Evolutionary conservation across 2,888 invertebrate species (phyloP).

Genomic region (Chorisops tibialis): DNA sequence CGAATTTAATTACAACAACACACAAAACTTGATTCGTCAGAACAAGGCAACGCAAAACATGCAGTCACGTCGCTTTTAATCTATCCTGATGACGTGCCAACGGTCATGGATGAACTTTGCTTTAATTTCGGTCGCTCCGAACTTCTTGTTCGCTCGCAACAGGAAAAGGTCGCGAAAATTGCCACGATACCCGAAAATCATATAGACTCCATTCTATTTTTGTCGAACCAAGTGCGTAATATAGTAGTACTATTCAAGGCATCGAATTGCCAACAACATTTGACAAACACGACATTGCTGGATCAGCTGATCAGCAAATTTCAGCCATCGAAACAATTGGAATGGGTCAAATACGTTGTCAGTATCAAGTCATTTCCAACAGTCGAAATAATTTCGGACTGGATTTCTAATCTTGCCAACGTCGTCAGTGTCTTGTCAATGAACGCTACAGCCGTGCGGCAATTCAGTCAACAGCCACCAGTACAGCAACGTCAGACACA

Average conservation of each 20-base stretch:
- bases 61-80: conserved; percentile 15
- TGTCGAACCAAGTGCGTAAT: conserved; percentile 31
- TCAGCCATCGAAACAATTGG: conserved; percentile 32
- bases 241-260: conserved; percentile 28
- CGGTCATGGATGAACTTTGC: conserved; percentile 28
- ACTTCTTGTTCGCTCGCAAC: conserved; percentile 32
- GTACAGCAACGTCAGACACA: too few relatives aligned
- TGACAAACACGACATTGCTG: conserved; percentile 29
- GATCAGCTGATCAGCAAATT: conserved; percentile 29
- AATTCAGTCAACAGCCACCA: too few relatives aligned
- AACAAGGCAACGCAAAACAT: conserved; percentile 9
- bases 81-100: background rate
- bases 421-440: too few relatives aligned
- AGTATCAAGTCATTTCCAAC: conserved; percentile 21
- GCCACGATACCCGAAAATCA: conserved; percentile 28
- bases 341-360: conserved; percentile 28
- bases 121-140: conserved; percentile 36
- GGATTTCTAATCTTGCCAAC: too few relatives aligned
- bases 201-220: conserved; percentile 30
- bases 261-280: conserved; percentile 30
- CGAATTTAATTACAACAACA: conserved; percentile 9
- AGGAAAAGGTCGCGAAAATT: conserved; percentile 32
- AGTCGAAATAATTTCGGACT: background rate
- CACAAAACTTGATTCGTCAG: conserved; percentile 4
- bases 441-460: too few relatives aligned